Percentiles rank a stretch among this genome's conserved stretches.
These are phyloP conservation scores for Hemiscyllium ocellatum DNA, from an alignment of 2,113 vertebrate genomes.

Conservation along the genomic window DNA sequence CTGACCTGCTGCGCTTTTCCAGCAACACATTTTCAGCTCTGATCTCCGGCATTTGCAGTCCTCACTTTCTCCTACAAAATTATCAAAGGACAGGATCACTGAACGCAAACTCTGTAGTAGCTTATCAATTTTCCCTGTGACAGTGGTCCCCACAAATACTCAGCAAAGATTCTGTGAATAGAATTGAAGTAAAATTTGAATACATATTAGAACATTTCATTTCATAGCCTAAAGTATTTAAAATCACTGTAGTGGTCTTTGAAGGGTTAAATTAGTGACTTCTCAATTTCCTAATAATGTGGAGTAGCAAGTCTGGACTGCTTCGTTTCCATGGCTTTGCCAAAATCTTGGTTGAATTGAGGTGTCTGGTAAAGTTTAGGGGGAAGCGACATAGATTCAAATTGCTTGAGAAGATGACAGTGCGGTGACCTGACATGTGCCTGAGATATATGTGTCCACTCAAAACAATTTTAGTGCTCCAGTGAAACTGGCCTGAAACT, in stretches of 20 bases:
- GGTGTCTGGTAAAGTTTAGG: neutral
- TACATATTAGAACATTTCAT: neutral
- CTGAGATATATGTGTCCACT: conserved; percentile 24
- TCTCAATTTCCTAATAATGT: neutral
- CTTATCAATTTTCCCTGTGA: neutral
- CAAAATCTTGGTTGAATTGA: neutral
- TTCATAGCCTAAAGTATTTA: neutral
- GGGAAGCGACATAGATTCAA: neutral
- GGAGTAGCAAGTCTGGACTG: neutral
- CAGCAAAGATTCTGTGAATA: neutral
- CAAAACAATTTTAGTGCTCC: conserved; percentile 17
- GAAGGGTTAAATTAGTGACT: neutral
- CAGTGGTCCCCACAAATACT: neutral
- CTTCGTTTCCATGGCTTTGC: neutral
- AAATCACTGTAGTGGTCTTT: neutral
- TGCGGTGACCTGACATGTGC: neutral
- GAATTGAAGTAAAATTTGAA: neutral
- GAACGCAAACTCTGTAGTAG: neutral
- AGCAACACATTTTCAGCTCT: too few relatives aligned
- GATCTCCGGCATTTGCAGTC: too few relatives aligned
- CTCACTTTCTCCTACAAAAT: too few relatives aligned
- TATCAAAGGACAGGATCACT: neutral
- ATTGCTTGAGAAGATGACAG: neutral
- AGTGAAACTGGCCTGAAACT: conserved; percentile 12
- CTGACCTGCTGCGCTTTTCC: too few relatives aligned